A percentile compares a stretch with the other conserved stretches of the same genome.
Evolutionary conservation across 2,888 invertebrate species (phyloP).

Genomic region (Elegia similella): DNA sequence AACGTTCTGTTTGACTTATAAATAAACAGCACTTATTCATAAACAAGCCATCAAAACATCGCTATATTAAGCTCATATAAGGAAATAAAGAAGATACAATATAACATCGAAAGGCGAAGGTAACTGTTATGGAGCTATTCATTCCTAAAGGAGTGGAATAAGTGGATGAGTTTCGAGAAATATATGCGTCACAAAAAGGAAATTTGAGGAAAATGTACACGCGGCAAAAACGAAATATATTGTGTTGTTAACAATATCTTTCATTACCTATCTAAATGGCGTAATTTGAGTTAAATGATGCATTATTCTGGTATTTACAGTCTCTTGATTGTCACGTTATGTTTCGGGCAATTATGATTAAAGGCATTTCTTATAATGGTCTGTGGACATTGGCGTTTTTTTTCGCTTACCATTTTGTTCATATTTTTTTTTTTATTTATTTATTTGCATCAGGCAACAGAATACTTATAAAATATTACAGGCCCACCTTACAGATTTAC

Average conservation of each 20-base stretch:
- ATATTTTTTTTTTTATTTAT: too few relatives aligned
- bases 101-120: slow-evolving; percentile 7
- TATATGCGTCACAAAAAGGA: slow-evolving; percentile 15
- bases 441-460: too few relatives aligned
- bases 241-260: slow-evolving; percentile 18
- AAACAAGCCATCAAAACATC: too few relatives aligned
- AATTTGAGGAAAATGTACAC: slow-evolving; percentile 18
- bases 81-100: slow-evolving; percentile 4
- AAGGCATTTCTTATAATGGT: too few relatives aligned
- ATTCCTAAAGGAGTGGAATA: slow-evolving; percentile 18
- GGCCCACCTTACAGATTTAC: too few relatives aligned
- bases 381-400: not conserved
- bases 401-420: too few relatives aligned
- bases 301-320: slow-evolving; percentile 11
- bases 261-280: slow-evolving; percentile 20
- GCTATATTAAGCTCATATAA: not conserved
- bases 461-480: too few relatives aligned
- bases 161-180: slow-evolving; percentile 15
- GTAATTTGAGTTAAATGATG: slow-evolving; percentile 21
- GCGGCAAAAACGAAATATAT: slow-evolving; percentile 10
- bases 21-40: too few relatives aligned
- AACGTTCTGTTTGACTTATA: too few relatives aligned
- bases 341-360: not conserved
- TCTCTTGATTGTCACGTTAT: not conserved
- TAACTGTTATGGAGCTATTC: slow-evolving; percentile 16